Percentiles rank a stretch among this genome's conserved stretches.
Conservation (phyloP, 2,113 vertebrate species). For the Herpailurus yagouaroundi region DNA sequence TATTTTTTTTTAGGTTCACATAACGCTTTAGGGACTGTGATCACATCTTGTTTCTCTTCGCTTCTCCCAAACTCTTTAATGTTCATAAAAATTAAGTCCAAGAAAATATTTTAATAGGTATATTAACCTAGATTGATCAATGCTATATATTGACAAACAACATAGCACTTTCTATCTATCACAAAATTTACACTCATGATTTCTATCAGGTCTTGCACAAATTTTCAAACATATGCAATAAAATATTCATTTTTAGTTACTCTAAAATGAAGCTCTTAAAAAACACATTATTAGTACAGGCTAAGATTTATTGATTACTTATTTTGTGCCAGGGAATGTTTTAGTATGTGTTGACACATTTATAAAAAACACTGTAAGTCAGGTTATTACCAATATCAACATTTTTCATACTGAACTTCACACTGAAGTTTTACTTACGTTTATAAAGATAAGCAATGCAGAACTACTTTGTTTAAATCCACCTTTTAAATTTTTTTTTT, state of each 20-base stretch:
- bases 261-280: neutral
- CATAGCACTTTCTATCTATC: neutral
- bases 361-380: neutral
- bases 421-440: neutral
- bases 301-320: neutral
- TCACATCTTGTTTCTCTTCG: neutral
- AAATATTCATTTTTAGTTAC: neutral
- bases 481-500: neutral
- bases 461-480: neutral
- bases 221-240: neutral
- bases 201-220: neutral
- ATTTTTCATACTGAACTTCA: neutral
- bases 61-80: neutral
- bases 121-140: neutral
- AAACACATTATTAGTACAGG: neutral
- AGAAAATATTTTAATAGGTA: neutral
- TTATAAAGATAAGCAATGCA: neutral
- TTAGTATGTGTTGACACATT: neutral
- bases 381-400: neutral
- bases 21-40: neutral
- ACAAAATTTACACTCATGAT: neutral
- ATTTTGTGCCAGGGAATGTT: neutral
- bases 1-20: conserved; percentile 3
- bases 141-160: neutral
- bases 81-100: conserved; percentile 17